Base-by-base conservation (phyloP, 1,140 invertebrate species). In the Drosophila melanogaster region DNA sequence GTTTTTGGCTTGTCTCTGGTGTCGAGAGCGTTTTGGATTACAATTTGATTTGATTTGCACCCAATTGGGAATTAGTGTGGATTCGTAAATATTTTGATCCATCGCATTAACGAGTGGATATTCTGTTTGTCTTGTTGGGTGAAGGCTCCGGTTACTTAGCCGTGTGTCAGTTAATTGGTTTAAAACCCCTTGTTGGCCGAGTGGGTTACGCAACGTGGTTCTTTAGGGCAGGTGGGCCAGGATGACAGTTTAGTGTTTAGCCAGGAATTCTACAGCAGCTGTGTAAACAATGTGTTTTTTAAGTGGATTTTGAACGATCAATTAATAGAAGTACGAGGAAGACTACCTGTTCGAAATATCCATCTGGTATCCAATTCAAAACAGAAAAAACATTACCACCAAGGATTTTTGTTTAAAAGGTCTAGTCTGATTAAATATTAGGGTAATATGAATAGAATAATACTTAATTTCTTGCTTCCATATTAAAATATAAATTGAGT, bases 1-100 rank as follows among this genome's bases (percentile, higher is more conserved):
- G 43, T 2, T 17, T n/a, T 51, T 14, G 46, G 47, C 49, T 44
- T 65, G 58, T 67, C 59, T 49, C 2, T 49, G 35, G 59, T n/a
- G 67, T 79, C 80, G 51, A 71, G 76, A 89, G 73, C 84, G 84
- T 90, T 89, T 89, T 89, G 84, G 84, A 89, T 89, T 89, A 89
- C 84, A 89, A 89, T 90, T 89, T 89, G 69, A 89, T 89, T 87
- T 89, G 79, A 89, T 89, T 89, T 89, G 77, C 77, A 66, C 72
- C 79, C 84, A 89, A 90, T 90, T 89, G 84, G 84, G 84, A 89
- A 89, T 89, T 89, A 89, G 64, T 77, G 79, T 62, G 72, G 85
- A 79, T 75, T 84, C 66, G 84, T 84, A 89, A 89, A 89, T 89
- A 89, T 89, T 89, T 74, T 89, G 84, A 89, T 89, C 75, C 75